Evolutionary conservation across 2,888 invertebrate genomes (phyloP).

Genomic region (Epiblema foenella): DNA sequence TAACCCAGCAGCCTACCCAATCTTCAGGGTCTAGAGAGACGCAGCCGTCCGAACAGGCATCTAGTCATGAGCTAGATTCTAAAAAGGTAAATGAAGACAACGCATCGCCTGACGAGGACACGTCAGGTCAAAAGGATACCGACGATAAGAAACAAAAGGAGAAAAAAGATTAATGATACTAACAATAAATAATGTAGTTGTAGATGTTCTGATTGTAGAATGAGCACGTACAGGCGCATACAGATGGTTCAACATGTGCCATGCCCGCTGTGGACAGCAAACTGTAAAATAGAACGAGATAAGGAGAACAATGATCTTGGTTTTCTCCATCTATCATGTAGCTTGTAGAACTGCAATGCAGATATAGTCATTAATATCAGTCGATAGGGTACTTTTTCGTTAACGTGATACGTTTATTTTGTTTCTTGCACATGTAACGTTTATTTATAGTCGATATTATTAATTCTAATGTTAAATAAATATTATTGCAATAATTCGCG

Average conservation of each 20-base stretch:
- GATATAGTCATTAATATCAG: background rate
- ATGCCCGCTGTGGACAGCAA: too few species aligned
- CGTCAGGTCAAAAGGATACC: background rate
- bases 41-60: background rate
- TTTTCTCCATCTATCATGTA: too few species aligned
- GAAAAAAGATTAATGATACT: background rate
- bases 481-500: background rate
- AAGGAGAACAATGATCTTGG: too few species aligned
- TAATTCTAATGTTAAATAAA: background rate
- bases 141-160: conserved; percentile 3
- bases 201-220: too few species aligned
- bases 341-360: background rate
- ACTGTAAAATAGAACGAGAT: too few species aligned
- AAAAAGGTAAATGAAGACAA: background rate
- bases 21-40: background rate
- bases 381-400: background rate
- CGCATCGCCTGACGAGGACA: background rate
- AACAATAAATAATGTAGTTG: too few species aligned
- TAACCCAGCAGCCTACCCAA: background rate
- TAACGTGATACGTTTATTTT: background rate
- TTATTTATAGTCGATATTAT: background rate
- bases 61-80: background rate
- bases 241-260: too few species aligned
- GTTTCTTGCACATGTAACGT: background rate
- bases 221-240: too few species aligned